A percentile compares a stretch with the other conserved stretches of the same genome.
phyloP scores from a whole-genome alignment of 2,113 vertebrate species.

The Atrichornis clamosus region DNA sequence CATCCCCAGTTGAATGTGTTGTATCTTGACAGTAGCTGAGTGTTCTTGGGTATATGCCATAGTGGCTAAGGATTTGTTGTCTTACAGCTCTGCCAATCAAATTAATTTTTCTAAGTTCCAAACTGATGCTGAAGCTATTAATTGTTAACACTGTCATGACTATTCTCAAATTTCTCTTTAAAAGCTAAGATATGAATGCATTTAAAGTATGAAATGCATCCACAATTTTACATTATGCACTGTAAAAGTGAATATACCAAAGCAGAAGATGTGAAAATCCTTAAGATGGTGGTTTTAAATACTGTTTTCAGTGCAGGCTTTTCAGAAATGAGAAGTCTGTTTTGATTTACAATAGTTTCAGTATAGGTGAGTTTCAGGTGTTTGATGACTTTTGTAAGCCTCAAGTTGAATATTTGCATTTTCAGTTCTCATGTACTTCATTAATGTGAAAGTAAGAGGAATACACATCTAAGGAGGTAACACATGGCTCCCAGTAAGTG shows the following conservation, averaged over 20 bases:
- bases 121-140: background rate
- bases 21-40: background rate
- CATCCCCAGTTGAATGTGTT: background rate
- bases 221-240: background rate
- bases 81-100: background rate
- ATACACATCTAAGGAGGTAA: background rate
- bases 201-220: background rate
- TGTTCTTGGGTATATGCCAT: background rate
- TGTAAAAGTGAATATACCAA: background rate
- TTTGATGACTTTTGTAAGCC: background rate
- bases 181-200: background rate
- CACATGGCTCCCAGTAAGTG: background rate
- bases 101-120: background rate
- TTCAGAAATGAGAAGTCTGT: background rate
- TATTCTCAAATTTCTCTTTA: background rate
- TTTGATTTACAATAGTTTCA: background rate
- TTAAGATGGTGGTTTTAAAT: background rate
- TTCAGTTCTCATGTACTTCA: background rate
- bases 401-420: fast-evolving
- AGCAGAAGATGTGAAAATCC: background rate
- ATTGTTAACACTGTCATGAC: background rate
- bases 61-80: background rate
- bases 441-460: background rate
- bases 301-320: background rate
- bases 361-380: background rate